Percentiles rank a stretch among this genome's conserved stretches.
phyloP scores from a whole-genome alignment of 2,113 vertebrate genomes.

The Lonchura striata region DNA sequence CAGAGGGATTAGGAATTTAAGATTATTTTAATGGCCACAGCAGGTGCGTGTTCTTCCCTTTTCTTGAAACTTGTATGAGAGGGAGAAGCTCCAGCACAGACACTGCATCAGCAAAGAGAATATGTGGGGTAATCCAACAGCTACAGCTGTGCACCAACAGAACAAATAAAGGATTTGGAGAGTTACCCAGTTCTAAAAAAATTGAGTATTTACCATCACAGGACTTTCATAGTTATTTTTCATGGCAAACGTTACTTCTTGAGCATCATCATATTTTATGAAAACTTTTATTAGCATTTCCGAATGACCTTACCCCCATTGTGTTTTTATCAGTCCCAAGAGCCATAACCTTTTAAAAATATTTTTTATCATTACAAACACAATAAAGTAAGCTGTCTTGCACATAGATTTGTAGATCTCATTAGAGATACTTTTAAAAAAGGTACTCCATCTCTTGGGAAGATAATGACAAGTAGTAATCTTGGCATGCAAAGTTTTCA shows the following conservation, averaged over 20 bases:
- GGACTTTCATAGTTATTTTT: constrained; percentile 56
- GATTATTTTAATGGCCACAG: neutral
- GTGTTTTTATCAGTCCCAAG: constrained; percentile 70
- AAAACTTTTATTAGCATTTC: constrained; percentile 79
- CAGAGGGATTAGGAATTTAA: neutral
- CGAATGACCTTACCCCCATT: constrained; percentile 63
- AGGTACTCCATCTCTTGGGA: constrained; percentile 61
- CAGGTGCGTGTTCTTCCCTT: neutral
- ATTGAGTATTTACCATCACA: neutral
- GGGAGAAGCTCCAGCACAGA: neutral
- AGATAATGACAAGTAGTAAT: constrained; percentile 64
- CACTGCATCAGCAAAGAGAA: neutral
- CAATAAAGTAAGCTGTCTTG: constrained; percentile 71
- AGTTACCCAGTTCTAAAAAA: constrained; percentile 11
- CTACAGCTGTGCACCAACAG: neutral
- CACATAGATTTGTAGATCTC: constrained; percentile 73
- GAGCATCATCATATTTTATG: constrained; percentile 67
- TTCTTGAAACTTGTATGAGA: neutral
- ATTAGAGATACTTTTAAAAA: constrained; percentile 73
- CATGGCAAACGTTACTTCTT: constrained; percentile 57
- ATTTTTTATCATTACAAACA: constrained; percentile 75
- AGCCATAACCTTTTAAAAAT: constrained; percentile 71
- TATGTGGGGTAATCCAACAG: neutral
- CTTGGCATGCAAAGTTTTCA: constrained; percentile 65
- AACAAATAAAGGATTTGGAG: constrained; percentile 37